These are phyloP conservation scores for Agrotis ipsilon DNA, from an alignment of 2,888 invertebrate genomes.

Conservation along the genomic window DNA sequence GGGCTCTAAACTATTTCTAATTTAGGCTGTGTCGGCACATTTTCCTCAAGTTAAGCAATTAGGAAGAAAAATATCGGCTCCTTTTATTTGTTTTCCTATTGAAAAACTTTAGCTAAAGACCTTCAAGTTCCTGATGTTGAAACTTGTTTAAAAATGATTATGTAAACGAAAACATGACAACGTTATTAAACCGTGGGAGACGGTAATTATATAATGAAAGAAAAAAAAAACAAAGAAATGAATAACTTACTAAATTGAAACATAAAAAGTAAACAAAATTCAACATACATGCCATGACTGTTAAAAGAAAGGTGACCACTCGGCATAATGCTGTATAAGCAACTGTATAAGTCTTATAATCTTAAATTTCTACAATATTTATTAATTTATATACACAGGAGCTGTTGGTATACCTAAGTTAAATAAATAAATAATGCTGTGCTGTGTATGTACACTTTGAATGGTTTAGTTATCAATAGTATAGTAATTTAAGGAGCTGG, in stretches of 20 bases:
- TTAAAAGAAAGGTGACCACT: no score
- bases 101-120: constrained; percentile 37
- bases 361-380: no score
- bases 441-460: background rate
- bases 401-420: no score
- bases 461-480: background rate
- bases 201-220: background rate
- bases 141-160: constrained; percentile 22
- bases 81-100: constrained; percentile 44
- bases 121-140: constrained; percentile 11
- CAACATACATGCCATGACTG: no score
- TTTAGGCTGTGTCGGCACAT: constrained; percentile 18
- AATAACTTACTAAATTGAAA: no score
- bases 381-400: no score
- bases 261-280: no score
- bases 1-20: constrained; percentile 40
- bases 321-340: no score
- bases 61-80: constrained; percentile 37
- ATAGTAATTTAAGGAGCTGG: background rate
- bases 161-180: constrained; percentile 2
- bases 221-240: no score
- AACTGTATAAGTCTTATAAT: no score
- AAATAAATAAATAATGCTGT: no score
- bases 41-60: constrained; percentile 49
- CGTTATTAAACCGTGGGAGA: background rate